phyloP scores from a whole-genome alignment of 2,888 invertebrate genomes.

The Leptinotarsa haldemani region DNA sequence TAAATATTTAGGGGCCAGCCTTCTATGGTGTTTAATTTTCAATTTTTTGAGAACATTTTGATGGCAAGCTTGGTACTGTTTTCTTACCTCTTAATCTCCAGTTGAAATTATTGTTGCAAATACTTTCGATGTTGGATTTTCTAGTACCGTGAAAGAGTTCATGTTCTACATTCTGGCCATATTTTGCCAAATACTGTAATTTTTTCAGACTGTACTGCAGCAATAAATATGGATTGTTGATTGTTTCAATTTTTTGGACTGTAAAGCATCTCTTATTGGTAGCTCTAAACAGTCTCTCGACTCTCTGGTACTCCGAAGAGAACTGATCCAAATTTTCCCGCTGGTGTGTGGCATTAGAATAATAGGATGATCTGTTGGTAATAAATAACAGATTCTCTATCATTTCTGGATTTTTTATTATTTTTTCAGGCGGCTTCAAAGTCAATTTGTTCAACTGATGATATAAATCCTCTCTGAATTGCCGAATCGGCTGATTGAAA shows the following conservation, averaged over 20 bases:
- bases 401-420: conserved; percentile 5
- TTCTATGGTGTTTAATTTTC: too few relatives aligned
- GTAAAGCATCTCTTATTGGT: conserved; percentile 15
- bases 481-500: neutral
- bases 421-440: neutral
- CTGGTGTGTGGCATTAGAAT: neutral
- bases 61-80: neutral
- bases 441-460: neutral
- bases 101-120: conserved; percentile 56
- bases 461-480: neutral
- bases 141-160: conserved; percentile 56
- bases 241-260: conserved; percentile 17
- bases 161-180: conserved; percentile 10
- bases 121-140: conserved; percentile 44
- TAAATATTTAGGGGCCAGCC: too few relatives aligned
- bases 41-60: too few relatives aligned
- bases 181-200: conserved; percentile 8
- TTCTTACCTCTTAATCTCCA: conserved; percentile 53
- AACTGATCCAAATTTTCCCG: conserved; percentile 15
- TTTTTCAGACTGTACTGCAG: conserved; percentile 26
- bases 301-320: conserved; percentile 19
- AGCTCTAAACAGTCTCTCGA: conserved; percentile 4
- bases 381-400: neutral
- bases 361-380: neutral
- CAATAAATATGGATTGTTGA: conserved; percentile 24